Conservation (phyloP, 2,888 invertebrate species). For the Eristalis pertinax region DNA sequence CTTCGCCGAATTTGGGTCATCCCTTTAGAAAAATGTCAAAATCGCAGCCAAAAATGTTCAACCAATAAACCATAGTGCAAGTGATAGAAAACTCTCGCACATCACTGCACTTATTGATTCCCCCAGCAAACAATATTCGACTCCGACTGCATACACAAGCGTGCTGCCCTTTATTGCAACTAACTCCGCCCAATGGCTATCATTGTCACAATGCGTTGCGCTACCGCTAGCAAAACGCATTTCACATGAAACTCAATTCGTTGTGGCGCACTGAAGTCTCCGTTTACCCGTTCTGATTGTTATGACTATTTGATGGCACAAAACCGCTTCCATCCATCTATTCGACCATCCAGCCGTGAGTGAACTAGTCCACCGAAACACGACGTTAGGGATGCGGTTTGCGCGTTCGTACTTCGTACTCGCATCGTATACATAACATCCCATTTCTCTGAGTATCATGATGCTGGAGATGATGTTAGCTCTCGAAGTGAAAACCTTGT, state of each 20-base stretch:
- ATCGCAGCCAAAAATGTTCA: background rate
- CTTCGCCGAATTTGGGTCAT: too few species aligned
- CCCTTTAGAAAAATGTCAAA: background rate
- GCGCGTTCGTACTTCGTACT: background rate
- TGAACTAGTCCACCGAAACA: slow-evolving; percentile 35
- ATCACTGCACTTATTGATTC: background rate
- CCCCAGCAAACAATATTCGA: background rate
- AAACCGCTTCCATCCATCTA: slow-evolving; percentile 48
- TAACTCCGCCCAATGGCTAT: background rate
- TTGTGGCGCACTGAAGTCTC: slow-evolving; percentile 1
- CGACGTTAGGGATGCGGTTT: slow-evolving; percentile 30
- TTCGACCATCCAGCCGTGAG: slow-evolving; percentile 36
- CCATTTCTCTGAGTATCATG: background rate
- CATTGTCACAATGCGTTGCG: background rate
- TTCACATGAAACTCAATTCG: slow-evolving; percentile 12
- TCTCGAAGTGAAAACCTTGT: slow-evolving; percentile 37
- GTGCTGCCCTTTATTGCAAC: slow-evolving; percentile 7
- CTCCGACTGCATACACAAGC: background rate
- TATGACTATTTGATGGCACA: slow-evolving; percentile 23
- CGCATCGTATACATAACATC: background rate
- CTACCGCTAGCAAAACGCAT: background rate
- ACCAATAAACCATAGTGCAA: background rate
- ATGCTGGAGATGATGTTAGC: background rate
- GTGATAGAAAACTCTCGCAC: background rate
- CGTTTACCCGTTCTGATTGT: slow-evolving; percentile 8